Base-by-base conservation (phyloP, 2,888 invertebrate genomes). In the Magallana nippona region DNA sequence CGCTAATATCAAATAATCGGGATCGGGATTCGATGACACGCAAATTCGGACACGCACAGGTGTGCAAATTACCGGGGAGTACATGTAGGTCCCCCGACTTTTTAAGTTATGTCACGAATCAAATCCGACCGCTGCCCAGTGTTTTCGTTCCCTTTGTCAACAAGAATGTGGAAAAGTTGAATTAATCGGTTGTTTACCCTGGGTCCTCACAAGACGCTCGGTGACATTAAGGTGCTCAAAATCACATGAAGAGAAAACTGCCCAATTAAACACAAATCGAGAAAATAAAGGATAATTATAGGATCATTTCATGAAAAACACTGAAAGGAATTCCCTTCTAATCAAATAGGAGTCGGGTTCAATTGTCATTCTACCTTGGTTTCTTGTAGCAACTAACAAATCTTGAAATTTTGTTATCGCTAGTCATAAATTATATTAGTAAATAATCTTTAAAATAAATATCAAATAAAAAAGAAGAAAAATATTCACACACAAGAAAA, bases 11-110 rank as follows among this genome's bases (percentile, higher is more conserved):
- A 71, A 22, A 71, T 71, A 15, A 71, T 71, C 22, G 71, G 71
- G 22, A 27, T 71, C 71, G 27, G 27, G 71, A 8, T 71, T 71
- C 27, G 71, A 71, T 32, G 71, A 71, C 71, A 71, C 71, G 71
- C 71, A 71, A 71, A 71, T 71, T 71, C 71, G 71, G 71, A 71
- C 71, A 71, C 71, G 71, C 71, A 71, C 71, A 71, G 71, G 71
- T 71, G 71, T 71, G 71, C 71, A 32, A 71, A 71, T 71, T 71
- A 27, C 32, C 15, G 71, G 32, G 15, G 27, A 71, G 71, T 71
- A 71, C 71, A 71, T 27, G 11, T 71, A 71, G 71, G 13, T 15
- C 44, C 44, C 8, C 32, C 71, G 13, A 27, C 71, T 27, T 13
- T 27, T 71, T 71, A 71, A 27, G 32, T 71, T 71, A 71, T 71